A percentile compares a stretch with the other conserved stretches of the same genome.
Conservation (phyloP, 2,888 invertebrate genomes). For the Cremastinae sp. region DNA sequence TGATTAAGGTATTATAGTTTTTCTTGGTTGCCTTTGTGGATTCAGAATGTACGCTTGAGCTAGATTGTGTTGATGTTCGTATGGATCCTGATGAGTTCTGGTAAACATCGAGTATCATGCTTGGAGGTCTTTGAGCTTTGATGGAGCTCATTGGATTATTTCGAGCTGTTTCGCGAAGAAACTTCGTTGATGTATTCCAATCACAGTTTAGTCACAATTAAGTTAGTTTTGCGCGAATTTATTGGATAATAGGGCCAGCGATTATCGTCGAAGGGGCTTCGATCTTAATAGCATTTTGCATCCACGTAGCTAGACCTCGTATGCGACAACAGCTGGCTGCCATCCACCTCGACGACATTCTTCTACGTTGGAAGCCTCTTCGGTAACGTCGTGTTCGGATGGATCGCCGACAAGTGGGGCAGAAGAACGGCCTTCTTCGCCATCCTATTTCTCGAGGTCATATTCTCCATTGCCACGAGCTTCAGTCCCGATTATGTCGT, state of each 20-base stretch:
- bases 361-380: slow-evolving; percentile 87
- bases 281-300: slow-evolving; percentile 77
- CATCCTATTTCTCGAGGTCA: slow-evolving; percentile 84
- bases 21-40: too few species aligned
- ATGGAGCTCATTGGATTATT: too few species aligned
- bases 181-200: background rate
- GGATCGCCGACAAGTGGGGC: slow-evolving; percentile 87
- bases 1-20: too few species aligned
- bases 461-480: slow-evolving; percentile 84
- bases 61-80: too few species aligned
- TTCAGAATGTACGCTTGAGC: too few species aligned
- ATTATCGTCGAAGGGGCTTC: slow-evolving; percentile 56
- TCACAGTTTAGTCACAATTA: too few species aligned
- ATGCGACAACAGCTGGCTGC: slow-evolving; percentile 85
- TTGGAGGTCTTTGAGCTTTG: too few species aligned
- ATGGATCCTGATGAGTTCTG: too few species aligned
- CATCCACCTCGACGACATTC: slow-evolving; percentile 84
- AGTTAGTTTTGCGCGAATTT: background rate
- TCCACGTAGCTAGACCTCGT: slow-evolving; percentile 84
- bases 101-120: too few species aligned
- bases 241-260: background rate
- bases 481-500: slow-evolving; percentile 84
- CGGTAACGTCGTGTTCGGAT: slow-evolving; percentile 86
- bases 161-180: background rate
- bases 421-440: slow-evolving; percentile 84